Base-by-base conservation (phyloP, 35 echinoderm and acorn worm genomes). In the Heliocidaris tuberculata region DNA sequence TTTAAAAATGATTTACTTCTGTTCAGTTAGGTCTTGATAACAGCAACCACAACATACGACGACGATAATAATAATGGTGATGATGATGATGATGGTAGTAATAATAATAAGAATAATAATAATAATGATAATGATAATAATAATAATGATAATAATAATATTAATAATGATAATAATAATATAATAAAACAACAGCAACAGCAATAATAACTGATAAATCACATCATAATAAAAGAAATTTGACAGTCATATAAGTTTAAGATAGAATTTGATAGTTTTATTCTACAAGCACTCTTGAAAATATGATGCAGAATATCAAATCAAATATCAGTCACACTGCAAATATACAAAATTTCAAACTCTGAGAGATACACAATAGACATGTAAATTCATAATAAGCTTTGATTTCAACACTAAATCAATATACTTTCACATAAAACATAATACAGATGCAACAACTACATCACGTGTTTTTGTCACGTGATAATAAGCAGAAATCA, bases 191-290 rank as follows among this genome's bases (percentile, higher is more conserved):
- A n/a, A n/a, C n/a, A n/a, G 35, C 35, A 42, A 42, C 35, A 42
- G 35, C 35, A 42, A 42, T 42, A 42, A 42, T 42, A 42, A 42
- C 3, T 42, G 1, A 3, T 42, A 42, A 42, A 42, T 52, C 12
- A 52, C 12, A 52, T 13, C 50, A 13, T 52, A 86, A 86, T 32
- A 86, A 86, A 86, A 86, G 7, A 24, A 86, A 86, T 12, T 11
- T 10, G 85, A 24, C 85, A 86, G 1, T 32, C 31, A 32, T 86
- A n/a, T 86, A 86, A 86, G 85, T 86, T 86, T 86, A 85, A 86
- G 85, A 86, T 86, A 86, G 85, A 86, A 86, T 86, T 86, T 86
- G 85, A 86, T 86, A 86, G 16, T 1, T 88, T 88, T 88, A 88
- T 88, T 88, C 30, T 88, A 31, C 47, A 48, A 88, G 86, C 86